phyloP scores from a whole-genome alignment of 2,888 invertebrate species.

The Panzeria rudis region DNA sequence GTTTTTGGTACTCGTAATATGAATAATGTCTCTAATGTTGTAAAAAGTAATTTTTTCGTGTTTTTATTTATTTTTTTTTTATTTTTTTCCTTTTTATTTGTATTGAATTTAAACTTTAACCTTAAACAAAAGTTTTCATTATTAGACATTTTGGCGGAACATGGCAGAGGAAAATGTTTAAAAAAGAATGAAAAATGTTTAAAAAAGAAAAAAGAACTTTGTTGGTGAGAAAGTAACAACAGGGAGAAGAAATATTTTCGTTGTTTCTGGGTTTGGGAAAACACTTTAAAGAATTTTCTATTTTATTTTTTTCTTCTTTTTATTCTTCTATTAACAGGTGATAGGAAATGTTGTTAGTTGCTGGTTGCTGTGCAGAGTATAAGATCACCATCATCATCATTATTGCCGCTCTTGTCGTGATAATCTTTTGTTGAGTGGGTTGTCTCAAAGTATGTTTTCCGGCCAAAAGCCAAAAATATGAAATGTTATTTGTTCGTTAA shows the following conservation, averaged over 20 bases:
- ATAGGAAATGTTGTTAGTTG: slow-evolving; percentile 50
- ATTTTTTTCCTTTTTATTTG: slow-evolving; percentile 34
- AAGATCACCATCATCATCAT: slow-evolving; percentile 33
- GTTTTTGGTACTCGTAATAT: slow-evolving; percentile 17
- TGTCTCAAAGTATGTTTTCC: slow-evolving; percentile 35
- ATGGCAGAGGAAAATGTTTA: slow-evolving; percentile 6
- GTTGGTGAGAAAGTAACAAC: slow-evolving; percentile 57
- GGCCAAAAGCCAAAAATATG: slow-evolving; percentile 61
- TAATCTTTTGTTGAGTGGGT: slow-evolving; percentile 67
- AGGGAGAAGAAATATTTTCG: slow-evolving; percentile 15
- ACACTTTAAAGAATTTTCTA: slow-evolving; percentile 38
- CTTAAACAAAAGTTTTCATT: slow-evolving; percentile 58
- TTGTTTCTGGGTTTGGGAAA: slow-evolving; percentile 20
- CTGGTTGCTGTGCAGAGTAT: slow-evolving; percentile 20
- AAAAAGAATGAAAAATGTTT: slow-evolving; percentile 17
- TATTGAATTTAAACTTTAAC: slow-evolving; percentile 68
- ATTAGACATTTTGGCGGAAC: slow-evolving; percentile 44
- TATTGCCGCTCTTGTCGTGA: slow-evolving; percentile 41
- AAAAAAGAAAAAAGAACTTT: neutral
- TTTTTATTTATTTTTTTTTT: slow-evolving; percentile 5
- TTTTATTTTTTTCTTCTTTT: neutral
- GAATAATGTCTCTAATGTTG: slow-evolving; percentile 54
- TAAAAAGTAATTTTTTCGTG: slow-evolving; percentile 35
- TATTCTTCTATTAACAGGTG: slow-evolving; percentile 62
- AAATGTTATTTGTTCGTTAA: slow-evolving; percentile 68